A percentile compares a stretch with the other conserved stretches of the same genome.
These are phyloP conservation scores for Rhineura floridana DNA, from an alignment of 2,113 vertebrate genomes.

Conservation along the genomic window DNA sequence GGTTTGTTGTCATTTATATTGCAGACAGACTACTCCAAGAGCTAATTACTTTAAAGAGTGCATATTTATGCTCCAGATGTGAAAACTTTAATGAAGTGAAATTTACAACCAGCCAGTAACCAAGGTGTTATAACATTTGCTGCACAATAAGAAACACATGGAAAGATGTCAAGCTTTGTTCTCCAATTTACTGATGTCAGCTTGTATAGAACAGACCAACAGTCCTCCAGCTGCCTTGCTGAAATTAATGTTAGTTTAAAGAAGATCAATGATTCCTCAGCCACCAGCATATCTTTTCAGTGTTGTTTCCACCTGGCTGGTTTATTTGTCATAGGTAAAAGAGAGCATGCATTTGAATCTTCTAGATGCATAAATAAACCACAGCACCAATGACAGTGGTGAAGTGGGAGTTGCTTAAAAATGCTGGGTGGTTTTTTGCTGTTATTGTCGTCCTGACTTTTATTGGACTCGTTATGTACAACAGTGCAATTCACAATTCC, in stretches of 20 bases:
- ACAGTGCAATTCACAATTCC: conserved; percentile 11
- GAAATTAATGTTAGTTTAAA: conserved; percentile 63
- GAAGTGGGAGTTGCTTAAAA: conserved; percentile 48
- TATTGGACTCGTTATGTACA: conserved; percentile 3
- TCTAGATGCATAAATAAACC: conserved; percentile 56
- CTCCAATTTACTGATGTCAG: conserved; percentile 42
- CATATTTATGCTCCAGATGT: conserved; percentile 5
- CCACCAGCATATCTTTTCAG: conserved; percentile 48
- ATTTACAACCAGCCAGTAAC: conserved; percentile 6
- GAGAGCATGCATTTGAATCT: conserved; percentile 50
- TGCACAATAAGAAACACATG: conserved; percentile 26
- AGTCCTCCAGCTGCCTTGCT: conserved; percentile 29
- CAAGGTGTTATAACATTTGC: conserved; percentile 25
- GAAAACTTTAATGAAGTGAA: conserved; percentile 35
- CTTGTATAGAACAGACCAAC: conserved; percentile 35
- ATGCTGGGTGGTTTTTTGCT: conserved; percentile 35
- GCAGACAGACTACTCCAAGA: conserved; percentile 1
- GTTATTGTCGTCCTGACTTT: conserved; percentile 42
- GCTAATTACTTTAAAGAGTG: conserved; percentile 36
- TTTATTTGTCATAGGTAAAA: conserved; percentile 60
- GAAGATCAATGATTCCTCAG: conserved; percentile 60
- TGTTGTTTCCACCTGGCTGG: conserved; percentile 58
- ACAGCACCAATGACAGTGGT: conserved; percentile 43
- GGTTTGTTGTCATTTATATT: background rate
- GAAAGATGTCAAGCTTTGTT: conserved; percentile 22